Conservation (phyloP, 2,113 vertebrate species). For the Scortum barcoo region DNA sequence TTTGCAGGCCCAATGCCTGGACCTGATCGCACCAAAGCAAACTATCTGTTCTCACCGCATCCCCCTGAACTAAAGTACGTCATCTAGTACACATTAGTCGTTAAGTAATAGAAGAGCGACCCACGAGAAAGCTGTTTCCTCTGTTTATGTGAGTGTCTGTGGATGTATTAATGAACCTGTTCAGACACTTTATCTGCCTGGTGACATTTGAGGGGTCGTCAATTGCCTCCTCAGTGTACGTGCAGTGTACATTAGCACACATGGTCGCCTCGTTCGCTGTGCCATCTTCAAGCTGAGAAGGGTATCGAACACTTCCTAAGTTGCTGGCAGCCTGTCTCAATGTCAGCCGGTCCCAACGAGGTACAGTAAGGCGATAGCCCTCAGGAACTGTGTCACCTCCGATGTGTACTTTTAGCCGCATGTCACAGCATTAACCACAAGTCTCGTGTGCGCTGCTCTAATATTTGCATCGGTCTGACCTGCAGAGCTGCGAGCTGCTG, state of each 20-base stretch:
- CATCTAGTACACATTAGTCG: background rate
- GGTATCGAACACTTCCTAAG: slow-evolving; percentile 64
- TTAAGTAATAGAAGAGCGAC: background rate
- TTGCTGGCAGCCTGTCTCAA: slow-evolving; percentile 71
- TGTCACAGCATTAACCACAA: slow-evolving; percentile 33
- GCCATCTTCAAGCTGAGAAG: slow-evolving; percentile 46
- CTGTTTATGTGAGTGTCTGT: background rate
- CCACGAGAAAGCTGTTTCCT: background rate
- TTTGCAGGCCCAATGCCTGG: background rate
- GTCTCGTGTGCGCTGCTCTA: slow-evolving; percentile 1
- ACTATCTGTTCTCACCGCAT: background rate
- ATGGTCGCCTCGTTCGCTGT: slow-evolving; percentile 43
- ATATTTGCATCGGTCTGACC: slow-evolving; percentile 12
- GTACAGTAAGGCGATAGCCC: slow-evolving; percentile 70
- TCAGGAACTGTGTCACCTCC: slow-evolving; percentile 50
- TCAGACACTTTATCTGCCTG: background rate
- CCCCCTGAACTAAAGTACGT: background rate
- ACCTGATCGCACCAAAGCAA: background rate
- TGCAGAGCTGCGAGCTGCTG: background rate
- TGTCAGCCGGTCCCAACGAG: slow-evolving; percentile 63
- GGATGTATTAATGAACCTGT: background rate
- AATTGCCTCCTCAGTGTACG: background rate
- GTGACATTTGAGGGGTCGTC: background rate
- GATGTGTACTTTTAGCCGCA: slow-evolving; percentile 62
- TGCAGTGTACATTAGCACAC: slow-evolving; percentile 39